Percentiles rank a stretch among this genome's conserved stretches.
Conservation (phyloP, 2,797 vertebrate genomes). For the Lutjanus argentimaculatus region DNA sequence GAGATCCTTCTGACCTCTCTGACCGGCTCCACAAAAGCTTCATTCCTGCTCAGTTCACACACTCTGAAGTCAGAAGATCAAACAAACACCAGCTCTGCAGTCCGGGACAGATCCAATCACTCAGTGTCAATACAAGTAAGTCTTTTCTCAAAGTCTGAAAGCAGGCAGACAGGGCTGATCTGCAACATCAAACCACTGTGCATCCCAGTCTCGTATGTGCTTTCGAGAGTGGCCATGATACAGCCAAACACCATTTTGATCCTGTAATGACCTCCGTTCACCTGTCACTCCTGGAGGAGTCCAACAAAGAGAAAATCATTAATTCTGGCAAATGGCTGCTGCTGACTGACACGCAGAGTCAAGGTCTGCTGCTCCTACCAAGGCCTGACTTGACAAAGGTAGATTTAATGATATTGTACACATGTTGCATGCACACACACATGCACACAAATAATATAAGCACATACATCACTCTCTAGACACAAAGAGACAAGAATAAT, state of each 20-base stretch:
- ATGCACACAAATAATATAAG: neutral
- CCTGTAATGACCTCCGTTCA: slow-evolving; percentile 41
- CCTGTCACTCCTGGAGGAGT: slow-evolving; percentile 37
- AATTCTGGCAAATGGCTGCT: slow-evolving; percentile 39
- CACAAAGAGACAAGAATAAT: neutral
- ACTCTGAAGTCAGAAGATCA: slow-evolving; percentile 55
- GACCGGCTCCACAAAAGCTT: slow-evolving; percentile 47
- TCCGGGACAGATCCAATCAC: slow-evolving; percentile 58
- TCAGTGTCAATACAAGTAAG: slow-evolving; percentile 58
- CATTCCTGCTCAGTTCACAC: slow-evolving; percentile 31
- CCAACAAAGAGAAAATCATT: slow-evolving; percentile 41
- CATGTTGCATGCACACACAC: neutral
- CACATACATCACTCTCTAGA: neutral
- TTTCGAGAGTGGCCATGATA: slow-evolving; percentile 22
- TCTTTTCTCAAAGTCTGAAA: slow-evolving; percentile 54
- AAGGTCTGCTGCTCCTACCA: slow-evolving; percentile 25
- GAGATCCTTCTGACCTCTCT: slow-evolving; percentile 42
- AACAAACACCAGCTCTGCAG: slow-evolving; percentile 35
- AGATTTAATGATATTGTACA: neutral
- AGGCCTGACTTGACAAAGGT: slow-evolving; percentile 13
- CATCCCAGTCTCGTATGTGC: neutral
- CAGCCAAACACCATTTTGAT: slow-evolving; percentile 45
- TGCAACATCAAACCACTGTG: slow-evolving; percentile 30
- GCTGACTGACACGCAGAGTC: slow-evolving; percentile 23
- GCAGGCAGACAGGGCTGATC: slow-evolving; percentile 32